Conservation (phyloP, 2,113 vertebrate species). For the Tor tambroides region DNA sequence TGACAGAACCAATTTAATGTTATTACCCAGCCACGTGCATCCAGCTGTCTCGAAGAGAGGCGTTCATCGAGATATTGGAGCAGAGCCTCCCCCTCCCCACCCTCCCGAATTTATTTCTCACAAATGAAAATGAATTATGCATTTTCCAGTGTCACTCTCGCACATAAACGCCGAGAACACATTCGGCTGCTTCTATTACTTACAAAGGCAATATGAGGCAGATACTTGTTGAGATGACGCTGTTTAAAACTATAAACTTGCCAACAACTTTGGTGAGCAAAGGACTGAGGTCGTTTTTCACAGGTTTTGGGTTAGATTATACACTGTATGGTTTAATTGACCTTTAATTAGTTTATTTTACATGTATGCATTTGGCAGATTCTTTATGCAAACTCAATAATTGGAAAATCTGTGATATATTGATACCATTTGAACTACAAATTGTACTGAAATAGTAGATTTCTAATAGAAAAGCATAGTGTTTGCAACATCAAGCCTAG, state of each 20-base stretch:
- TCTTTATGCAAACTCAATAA: too few species aligned
- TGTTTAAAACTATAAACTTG: constrained; percentile 52
- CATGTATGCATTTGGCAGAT: too few species aligned
- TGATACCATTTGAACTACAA: too few species aligned
- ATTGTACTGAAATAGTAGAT: too few species aligned
- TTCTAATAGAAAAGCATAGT: too few species aligned
- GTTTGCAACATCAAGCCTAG: too few species aligned
- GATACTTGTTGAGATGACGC: background rate
- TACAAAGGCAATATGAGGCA: constrained; percentile 42
- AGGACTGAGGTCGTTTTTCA: background rate
- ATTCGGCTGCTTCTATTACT: constrained; percentile 45
- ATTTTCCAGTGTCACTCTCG: constrained; percentile 67
- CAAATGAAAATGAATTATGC: constrained; percentile 80
- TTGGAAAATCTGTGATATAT: too few species aligned
- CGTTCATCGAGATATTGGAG: constrained; percentile 53
- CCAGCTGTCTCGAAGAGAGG: constrained; percentile 62
- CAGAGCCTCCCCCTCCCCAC: constrained; percentile 37
- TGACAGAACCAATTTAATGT: constrained; percentile 80
- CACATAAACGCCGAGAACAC: constrained; percentile 49
- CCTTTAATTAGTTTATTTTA: too few species aligned
- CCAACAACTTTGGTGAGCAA: constrained; percentile 31
- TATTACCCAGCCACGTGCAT: constrained; percentile 75
- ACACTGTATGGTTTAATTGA: background rate
- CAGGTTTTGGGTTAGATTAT: background rate
- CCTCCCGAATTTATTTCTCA: constrained; percentile 59